A percentile compares a stretch with the other conserved stretches of the same genome.
Conservation (phyloP, 2,797 vertebrate genomes). For the Cossypha heuglini region DNA sequence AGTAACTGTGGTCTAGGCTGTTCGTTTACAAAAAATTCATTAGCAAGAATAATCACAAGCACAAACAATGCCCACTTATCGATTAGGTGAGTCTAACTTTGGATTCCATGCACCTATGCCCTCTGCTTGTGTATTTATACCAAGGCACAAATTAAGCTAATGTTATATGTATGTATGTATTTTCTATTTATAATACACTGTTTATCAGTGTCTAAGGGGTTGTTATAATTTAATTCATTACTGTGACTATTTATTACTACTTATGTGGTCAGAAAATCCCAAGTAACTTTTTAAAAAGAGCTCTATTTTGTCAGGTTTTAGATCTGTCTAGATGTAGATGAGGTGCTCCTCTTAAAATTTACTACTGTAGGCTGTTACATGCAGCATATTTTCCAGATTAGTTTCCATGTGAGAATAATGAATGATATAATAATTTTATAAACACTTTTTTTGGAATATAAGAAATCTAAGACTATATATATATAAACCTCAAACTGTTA, state of each 20-base stretch:
- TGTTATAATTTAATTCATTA: neutral
- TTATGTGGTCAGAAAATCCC: neutral
- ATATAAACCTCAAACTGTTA: neutral
- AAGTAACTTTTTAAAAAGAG: neutral
- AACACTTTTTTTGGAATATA: neutral
- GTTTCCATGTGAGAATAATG: neutral
- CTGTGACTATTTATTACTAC: neutral
- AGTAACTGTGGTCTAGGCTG: neutral
- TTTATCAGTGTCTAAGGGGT: neutral
- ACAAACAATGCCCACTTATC: neutral
- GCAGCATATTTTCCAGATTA: neutral
- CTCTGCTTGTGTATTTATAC: neutral
- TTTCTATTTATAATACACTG: neutral
- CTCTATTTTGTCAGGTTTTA: neutral
- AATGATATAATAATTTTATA: neutral
- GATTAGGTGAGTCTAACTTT: neutral
- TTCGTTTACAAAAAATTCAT: constrained; percentile 18
- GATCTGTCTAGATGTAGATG: neutral
- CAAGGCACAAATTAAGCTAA: neutral
- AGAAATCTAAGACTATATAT: neutral
- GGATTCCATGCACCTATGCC: neutral
- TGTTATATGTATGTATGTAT: neutral
- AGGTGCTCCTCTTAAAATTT: neutral
- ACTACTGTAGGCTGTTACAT: neutral
- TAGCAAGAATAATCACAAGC: constrained; percentile 26